These are phyloP conservation scores for Asarcornis scutulata DNA, from an alignment of 2,113 vertebrate species.

Conservation along the genomic window DNA sequence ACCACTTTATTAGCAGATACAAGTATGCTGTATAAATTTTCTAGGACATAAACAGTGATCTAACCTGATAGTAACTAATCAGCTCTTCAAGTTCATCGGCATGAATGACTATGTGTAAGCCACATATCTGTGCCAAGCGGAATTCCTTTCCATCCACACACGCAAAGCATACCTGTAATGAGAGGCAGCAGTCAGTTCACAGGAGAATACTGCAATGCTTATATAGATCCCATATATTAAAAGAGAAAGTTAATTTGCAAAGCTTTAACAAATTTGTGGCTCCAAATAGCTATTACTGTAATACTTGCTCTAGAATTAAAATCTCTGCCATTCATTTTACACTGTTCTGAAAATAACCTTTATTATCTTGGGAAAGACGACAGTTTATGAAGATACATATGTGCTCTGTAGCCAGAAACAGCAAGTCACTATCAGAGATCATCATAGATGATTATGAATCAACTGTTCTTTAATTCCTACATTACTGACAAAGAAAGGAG, in stretches of 20 bases:
- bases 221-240: not conserved
- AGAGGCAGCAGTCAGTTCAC: not conserved
- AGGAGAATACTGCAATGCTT: not conserved
- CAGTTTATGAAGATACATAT: not conserved
- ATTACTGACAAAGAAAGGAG: not conserved
- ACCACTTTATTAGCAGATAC: not conserved
- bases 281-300: not conserved
- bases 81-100: constrained; percentile 93
- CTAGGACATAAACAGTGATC: not conserved
- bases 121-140: constrained; percentile 88
- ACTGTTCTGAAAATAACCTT: not conserved
- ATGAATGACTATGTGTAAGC: constrained; percentile 92
- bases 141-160: constrained; percentile 92
- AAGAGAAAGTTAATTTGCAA: not conserved
- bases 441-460: not conserved
- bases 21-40: not conserved
- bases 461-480: not conserved
- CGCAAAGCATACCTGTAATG: constrained; percentile 88
- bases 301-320: not conserved
- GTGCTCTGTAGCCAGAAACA: not conserved
- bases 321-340: not conserved
- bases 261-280: not conserved
- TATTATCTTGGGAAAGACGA: not conserved
- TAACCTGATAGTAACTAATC: constrained; percentile 90
- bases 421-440: not conserved